phyloP scores from a whole-genome alignment of 2,797 vertebrate genomes.

The Lacerta viridis region DNA sequence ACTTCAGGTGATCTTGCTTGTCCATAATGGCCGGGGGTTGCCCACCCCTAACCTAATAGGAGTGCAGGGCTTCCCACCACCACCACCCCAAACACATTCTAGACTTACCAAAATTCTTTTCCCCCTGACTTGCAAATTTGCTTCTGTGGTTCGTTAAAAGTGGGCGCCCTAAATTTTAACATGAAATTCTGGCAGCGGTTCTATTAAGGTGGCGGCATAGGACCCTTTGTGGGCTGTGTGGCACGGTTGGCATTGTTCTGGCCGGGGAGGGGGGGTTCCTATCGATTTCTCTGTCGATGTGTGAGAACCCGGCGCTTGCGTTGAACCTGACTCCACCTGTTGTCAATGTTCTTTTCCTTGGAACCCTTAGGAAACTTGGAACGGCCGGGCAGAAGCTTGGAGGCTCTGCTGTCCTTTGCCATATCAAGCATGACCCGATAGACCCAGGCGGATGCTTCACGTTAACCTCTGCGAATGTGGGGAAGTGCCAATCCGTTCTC shows the following conservation, averaged over 20 bases:
- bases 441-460: slow-evolving; percentile 94
- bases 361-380: slow-evolving; percentile 90
- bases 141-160: background rate
- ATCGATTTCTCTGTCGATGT: background rate
- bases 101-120: too few relatives aligned
- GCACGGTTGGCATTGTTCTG: background rate
- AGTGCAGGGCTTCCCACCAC: too few relatives aligned
- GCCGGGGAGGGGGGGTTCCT: background rate
- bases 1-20: too few relatives aligned
- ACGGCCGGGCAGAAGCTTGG: slow-evolving; percentile 97
- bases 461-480: slow-evolving; percentile 91
- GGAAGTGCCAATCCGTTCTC: slow-evolving; percentile 93
- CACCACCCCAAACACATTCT: too few relatives aligned
- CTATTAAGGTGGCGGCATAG: background rate
- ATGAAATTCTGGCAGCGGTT: background rate
- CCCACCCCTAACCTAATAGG: too few relatives aligned
- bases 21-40: too few relatives aligned
- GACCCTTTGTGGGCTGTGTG: background rate
- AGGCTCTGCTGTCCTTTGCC: slow-evolving; percentile 95
- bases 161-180: background rate
- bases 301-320: background rate
- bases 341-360: slow-evolving; percentile 42
- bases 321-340: background rate
- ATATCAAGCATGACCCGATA: slow-evolving; percentile 94
- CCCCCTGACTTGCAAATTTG: too few relatives aligned